A percentile compares a stretch with the other conserved stretches of the same genome.
These are phyloP conservation scores for Elaphurus davidianus DNA, from an alignment of 2,113 vertebrate genomes.

Conservation along the genomic window DNA sequence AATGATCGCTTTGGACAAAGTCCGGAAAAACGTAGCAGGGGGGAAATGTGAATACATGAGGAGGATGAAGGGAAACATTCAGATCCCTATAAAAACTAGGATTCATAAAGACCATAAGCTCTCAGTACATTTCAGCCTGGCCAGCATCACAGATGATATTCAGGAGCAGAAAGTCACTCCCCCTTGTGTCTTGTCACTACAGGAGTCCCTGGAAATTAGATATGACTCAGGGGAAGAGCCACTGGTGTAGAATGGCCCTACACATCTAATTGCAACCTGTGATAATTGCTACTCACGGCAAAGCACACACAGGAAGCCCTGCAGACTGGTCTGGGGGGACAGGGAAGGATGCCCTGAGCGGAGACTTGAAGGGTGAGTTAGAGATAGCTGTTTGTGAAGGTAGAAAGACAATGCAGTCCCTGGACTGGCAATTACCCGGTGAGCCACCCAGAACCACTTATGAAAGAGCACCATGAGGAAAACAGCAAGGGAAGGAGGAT, in stretches of 20 bases:
- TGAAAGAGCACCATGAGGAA: neutral
- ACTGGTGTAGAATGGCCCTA: neutral
- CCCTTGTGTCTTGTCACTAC: neutral
- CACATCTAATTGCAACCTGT: conserved; percentile 3
- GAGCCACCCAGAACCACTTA: neutral
- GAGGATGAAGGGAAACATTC: neutral
- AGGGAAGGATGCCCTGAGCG: neutral
- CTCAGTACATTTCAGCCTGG: neutral
- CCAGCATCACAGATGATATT: neutral
- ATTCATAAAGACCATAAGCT: too few relatives aligned
- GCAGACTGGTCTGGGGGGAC: neutral
- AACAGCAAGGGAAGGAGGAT: neutral
- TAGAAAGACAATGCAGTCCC: conserved; percentile 8
- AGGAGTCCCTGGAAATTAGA: neutral
- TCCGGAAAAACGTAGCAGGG: neutral
- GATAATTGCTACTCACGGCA: neutral
- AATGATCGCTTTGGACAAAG: neutral
- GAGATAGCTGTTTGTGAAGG: conserved; percentile 33
- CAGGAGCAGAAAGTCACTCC: neutral
- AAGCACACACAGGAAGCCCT: neutral
- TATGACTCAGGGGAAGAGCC: neutral
- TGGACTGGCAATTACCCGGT: neutral
- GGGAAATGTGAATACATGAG: neutral
- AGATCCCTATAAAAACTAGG: neutral
- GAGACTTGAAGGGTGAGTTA: neutral